These are phyloP conservation scores for Aspidoscelis tigris DNA, from an alignment of 2,113 vertebrate species.

Conservation along the genomic window DNA sequence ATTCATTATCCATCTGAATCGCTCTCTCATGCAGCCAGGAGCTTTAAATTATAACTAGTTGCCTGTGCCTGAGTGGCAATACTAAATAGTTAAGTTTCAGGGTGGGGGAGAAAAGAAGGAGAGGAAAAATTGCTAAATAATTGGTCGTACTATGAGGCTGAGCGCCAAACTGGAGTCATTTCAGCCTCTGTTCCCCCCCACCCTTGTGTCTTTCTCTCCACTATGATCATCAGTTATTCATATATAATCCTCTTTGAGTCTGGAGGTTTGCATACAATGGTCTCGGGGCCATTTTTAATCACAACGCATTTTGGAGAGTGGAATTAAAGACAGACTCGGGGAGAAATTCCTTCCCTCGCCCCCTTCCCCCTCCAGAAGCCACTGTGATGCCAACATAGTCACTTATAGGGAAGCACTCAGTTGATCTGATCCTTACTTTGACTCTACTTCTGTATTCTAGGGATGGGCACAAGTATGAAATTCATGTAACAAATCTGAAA, in stretches of 20 bases:
- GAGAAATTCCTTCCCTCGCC: conserved; percentile 58
- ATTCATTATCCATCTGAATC: conserved; percentile 75
- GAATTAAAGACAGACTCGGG: conserved; percentile 67
- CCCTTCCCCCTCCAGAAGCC: conserved; percentile 49
- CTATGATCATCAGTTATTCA: conserved; percentile 77
- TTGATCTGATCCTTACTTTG: conserved; percentile 49
- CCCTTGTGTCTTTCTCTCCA: conserved; percentile 60
- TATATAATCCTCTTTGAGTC: conserved; percentile 74
- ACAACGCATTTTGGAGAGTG: conserved; percentile 70
- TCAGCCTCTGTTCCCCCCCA: conserved; percentile 64
- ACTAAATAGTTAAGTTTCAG: conserved; percentile 74
- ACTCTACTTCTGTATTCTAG: background rate
- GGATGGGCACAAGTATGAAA: background rate
- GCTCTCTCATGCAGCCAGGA: conserved; percentile 71
- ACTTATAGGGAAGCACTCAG: background rate
- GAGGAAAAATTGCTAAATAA: conserved; percentile 72
- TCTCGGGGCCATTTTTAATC: conserved; percentile 75
- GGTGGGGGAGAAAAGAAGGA: background rate
- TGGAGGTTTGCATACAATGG: conserved; percentile 76
- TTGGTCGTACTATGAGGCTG: conserved; percentile 74
- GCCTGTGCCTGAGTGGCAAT: conserved; percentile 65
- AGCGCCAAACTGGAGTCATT: conserved; percentile 69
- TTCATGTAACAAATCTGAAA: no score
- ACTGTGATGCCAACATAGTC: background rate
- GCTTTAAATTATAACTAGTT: conserved; percentile 72